Base-by-base conservation (phyloP, 1,140 invertebrate genomes). In the silkworm (Bombyx mori) region DNA sequence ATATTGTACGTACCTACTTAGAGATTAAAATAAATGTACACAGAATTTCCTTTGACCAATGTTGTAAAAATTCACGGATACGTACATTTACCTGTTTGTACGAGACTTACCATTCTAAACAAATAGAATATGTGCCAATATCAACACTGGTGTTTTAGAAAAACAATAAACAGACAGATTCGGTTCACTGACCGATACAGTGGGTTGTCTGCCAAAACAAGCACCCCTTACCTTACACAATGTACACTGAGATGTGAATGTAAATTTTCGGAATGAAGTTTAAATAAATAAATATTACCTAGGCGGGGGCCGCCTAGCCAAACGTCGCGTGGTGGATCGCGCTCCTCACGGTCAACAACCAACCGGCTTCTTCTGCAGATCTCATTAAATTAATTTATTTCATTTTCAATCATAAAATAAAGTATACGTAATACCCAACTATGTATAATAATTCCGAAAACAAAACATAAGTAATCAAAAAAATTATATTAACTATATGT, bases 111-210 rank as follows among this genome's bases (percentile, higher is more conserved):
- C 68, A 78, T 79, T 74, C 77, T 71, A 84, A 85, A 85, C 75
- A 85, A 85, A 85, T 85, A 85, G 66, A 70, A 67, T 68, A 70
- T 73, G 72, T 79, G 82, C 82, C 82, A 85, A 82, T 79, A 82
- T 60, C 75, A 82, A 82, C 82, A 85, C 67, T 56, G 55, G 61
- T 75, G 68, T 71, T 72, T 72, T 75, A 77, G 71, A 82, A 85
- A 77, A 82, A 82, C 79, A 82, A 85, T 80, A 85, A 85, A 85
- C 82, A 80, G 42, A 50, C 54, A 58, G 56, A 22, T 58, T 54
- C 56, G 61, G 82, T 76, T 82, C 79, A 77, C 56, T 75, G 79
- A 73, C 79, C 80, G 71, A 71, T 77, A 70, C 63, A 68, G 61
- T 62, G 59, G 63, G 58, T 57, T 54, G 63, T 70, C 60, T 85